These are phyloP conservation scores for Anseranas semipalmata DNA, from an alignment of 2,113 vertebrate genomes.

Conservation along the genomic window DNA sequence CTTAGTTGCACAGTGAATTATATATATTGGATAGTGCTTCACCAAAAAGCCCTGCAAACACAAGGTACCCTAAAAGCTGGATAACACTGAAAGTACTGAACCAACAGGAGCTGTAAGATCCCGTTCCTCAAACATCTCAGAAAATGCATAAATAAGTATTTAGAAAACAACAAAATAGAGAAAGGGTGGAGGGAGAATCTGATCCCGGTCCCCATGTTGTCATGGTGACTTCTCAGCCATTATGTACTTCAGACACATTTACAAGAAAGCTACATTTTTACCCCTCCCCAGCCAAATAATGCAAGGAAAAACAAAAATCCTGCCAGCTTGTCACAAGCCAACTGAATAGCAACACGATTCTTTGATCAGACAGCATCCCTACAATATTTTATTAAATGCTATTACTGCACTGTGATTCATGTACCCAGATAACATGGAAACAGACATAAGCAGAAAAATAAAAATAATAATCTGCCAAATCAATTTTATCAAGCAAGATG, in stretches of 20 bases:
- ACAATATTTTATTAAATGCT: not conserved
- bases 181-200: not conserved
- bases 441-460: not conserved
- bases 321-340: not conserved
- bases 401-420: not conserved
- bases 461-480: not conserved
- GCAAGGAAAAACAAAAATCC: not conserved
- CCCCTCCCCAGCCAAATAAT: not conserved
- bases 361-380: not conserved
- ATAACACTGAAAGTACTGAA: not conserved
- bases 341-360: not conserved
- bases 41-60: not conserved
- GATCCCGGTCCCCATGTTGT: conserved; percentile 45
- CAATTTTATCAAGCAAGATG: not conserved
- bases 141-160: not conserved
- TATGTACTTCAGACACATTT: conserved; percentile 35
- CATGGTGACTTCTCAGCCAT: conserved; percentile 70
- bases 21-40: not conserved
- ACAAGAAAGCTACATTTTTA: conserved; percentile 13
- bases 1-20: not conserved
- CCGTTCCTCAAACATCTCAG: not conserved
- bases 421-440: not conserved
- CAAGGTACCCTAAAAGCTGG: not conserved
- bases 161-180: not conserved
- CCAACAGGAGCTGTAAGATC: not conserved